phyloP scores from a whole-genome alignment of 2,797 vertebrate genomes.

The Neopelma chrysocephalum region DNA sequence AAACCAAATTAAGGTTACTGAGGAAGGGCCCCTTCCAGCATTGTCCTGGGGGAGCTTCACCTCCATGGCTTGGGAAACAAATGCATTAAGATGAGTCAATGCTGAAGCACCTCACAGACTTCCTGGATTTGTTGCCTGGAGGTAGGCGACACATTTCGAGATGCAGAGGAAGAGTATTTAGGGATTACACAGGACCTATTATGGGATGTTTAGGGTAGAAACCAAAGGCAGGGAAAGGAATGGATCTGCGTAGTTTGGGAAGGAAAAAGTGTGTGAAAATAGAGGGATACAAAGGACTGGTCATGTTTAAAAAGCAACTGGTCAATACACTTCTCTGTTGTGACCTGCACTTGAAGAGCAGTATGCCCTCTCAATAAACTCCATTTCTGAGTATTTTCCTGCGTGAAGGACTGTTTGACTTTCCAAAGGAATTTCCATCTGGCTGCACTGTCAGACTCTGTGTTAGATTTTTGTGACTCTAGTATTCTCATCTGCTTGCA shows the following conservation, averaged over 20 bases:
- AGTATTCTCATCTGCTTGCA: not conserved
- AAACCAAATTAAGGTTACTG: not conserved
- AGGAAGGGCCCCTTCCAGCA: not conserved
- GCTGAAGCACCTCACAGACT: not conserved
- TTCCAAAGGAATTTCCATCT: slow-evolving; percentile 1
- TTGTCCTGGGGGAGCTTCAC: not conserved
- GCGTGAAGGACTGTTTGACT: not conserved
- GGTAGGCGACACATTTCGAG: too few relatives aligned
- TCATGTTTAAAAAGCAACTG: not conserved
- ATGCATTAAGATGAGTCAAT: not conserved
- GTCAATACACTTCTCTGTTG: not conserved
- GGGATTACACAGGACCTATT: not conserved
- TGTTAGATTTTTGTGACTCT: not conserved
- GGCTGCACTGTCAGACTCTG: not conserved
- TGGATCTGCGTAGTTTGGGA: not conserved
- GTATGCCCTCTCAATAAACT: not conserved
- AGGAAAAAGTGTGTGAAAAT: not conserved
- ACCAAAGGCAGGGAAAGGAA: not conserved
- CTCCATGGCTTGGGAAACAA: not conserved
- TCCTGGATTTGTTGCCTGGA: not conserved
- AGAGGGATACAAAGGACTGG: not conserved
- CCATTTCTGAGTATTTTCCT: not conserved
- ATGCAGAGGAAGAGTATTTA: not conserved
- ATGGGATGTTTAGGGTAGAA: not conserved
- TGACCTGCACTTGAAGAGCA: not conserved